phyloP scores from a whole-genome alignment of 2,113 vertebrate species.

The Actinemys pallida region DNA sequence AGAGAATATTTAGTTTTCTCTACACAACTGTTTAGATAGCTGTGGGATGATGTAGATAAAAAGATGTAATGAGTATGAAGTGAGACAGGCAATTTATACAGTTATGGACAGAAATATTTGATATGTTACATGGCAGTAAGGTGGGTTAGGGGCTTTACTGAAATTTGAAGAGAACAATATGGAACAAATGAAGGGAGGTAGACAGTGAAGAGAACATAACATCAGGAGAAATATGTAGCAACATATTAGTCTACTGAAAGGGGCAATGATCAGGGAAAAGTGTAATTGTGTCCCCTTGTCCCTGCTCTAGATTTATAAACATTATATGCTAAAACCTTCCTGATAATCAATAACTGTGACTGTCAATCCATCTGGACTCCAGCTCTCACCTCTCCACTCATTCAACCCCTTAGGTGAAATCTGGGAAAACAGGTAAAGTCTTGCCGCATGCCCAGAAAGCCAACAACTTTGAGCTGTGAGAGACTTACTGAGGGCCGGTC shows the following conservation, averaged over 20 bases:
- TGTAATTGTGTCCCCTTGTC: neutral
- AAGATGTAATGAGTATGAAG: neutral
- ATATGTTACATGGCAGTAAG: neutral
- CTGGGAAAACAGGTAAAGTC: neutral
- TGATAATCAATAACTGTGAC: neutral
- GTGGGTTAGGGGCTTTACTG: neutral
- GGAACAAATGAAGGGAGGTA: neutral
- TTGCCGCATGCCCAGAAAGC: neutral
- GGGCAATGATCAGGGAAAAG: neutral
- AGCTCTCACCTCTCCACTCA: neutral
- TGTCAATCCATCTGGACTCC: neutral
- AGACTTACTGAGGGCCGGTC: neutral
- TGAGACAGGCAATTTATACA: neutral
- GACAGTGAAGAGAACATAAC: neutral
- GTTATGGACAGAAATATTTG: neutral
- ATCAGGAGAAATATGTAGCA: neutral
- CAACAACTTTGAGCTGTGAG: fast-evolving
- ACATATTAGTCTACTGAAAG: neutral
- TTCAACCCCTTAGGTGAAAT: neutral
- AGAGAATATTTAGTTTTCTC: neutral
- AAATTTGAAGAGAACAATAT: neutral
- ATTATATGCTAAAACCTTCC: neutral
- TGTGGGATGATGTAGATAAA: neutral
- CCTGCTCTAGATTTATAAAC: neutral
- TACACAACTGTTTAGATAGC: neutral